Evolutionary conservation across 2,113 vertebrate species (phyloP), one percentile per base, ranked within the genome.

Genomic region (Chaetodon auriga): DNA sequence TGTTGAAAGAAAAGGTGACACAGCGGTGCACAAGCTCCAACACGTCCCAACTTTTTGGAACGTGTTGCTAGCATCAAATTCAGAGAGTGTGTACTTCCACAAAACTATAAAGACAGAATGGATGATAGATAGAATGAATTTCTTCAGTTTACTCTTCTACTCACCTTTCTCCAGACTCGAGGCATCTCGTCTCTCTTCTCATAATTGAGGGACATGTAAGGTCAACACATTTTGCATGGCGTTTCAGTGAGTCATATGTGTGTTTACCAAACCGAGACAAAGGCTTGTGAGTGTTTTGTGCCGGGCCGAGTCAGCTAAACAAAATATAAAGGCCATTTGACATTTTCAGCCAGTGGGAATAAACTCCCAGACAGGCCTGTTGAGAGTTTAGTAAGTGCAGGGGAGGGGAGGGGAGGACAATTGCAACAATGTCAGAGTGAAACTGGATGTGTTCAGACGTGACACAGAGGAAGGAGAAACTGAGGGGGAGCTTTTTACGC

Each of bases 391-490:
- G 14, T 45, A 23, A 70, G 55, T 30, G 72, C 1, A 0, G 35
- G n/a, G 30, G 36, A 57, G 23, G 4, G 30, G 25, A 49, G 48
- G 25, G 61, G 45, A 21, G 16, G 18, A 55, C 10, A 14, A 0
- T 41, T 57, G 53, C 49, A 74, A 2, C 36, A 16, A 4, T 0
- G 13, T 46, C 1, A 23, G n/a, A 51, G 54, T 83, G 85, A 85
- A 35, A 83, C 82, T 77, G 12, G 55, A 69, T 19, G 46, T 79
- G 88, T 81, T 75, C 55, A 71, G 73, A 81, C 80, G 1, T 72
- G 85, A 57, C 45, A 16, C 10, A 16, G 38, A 36, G 6, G 12
- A 30, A 23, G 18, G 25, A 5, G 14, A 51, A 18, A 60, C 0
- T 1, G 3, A 25, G 76, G 60, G 15, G 35, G 23, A 19, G 25